These are phyloP conservation scores for Neolamprologus multifasciatus DNA, from an alignment of 2,797 vertebrate genomes.

Conservation along the genomic window DNA sequence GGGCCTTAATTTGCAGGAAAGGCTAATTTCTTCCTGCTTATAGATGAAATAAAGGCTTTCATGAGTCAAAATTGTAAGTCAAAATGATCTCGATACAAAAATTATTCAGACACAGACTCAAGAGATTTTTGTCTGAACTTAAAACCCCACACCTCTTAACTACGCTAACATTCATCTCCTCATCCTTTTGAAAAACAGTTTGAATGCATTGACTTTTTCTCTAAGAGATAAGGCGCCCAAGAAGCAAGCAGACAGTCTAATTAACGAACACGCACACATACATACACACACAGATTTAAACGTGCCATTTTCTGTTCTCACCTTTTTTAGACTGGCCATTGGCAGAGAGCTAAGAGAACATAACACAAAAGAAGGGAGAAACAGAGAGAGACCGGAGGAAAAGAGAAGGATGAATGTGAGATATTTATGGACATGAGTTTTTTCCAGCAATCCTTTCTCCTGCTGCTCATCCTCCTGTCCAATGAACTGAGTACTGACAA, in stretches of 20 bases:
- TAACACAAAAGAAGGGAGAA: background rate
- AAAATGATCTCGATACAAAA: slow-evolving; percentile 5
- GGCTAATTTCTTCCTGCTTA: background rate
- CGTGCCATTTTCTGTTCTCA: background rate
- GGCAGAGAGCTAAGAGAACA: background rate
- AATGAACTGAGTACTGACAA: background rate
- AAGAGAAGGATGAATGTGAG: slow-evolving; percentile 29
- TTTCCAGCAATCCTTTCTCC: slow-evolving; percentile 1
- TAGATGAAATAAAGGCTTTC: background rate
- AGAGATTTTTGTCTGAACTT: slow-evolving; percentile 16
- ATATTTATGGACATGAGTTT: slow-evolving; percentile 23
- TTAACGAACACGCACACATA: background rate
- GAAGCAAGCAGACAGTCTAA: slow-evolving; percentile 9
- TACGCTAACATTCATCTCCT: slow-evolving; percentile 12
- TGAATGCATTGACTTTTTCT: slow-evolving; percentile 23
- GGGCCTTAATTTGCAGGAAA: background rate
- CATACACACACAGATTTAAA: background rate
- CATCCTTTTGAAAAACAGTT: slow-evolving; percentile 28
- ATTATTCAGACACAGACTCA: background rate
- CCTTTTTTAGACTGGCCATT: slow-evolving; percentile 5
- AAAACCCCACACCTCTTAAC: slow-evolving; percentile 1
- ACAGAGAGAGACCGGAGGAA: background rate
- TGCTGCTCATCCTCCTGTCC: background rate
- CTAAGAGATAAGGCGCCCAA: slow-evolving; percentile 8
- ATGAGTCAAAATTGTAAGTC: slow-evolving; percentile 8